Evolutionary conservation across 2,888 invertebrate genomes (phyloP).

Genomic region (Bibio marci): DNA sequence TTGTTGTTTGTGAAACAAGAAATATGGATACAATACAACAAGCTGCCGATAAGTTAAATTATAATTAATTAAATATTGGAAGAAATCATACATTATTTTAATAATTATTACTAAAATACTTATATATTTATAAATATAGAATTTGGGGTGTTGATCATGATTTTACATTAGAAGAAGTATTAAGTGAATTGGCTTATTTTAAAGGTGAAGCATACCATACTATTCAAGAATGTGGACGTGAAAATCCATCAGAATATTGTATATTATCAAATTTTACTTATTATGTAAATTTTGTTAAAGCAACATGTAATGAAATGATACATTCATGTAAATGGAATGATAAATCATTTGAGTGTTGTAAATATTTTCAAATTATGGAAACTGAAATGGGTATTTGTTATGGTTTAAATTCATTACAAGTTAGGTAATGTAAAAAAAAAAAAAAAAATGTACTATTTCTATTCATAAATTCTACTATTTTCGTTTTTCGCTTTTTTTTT

Average conservation of each 20-base stretch:
- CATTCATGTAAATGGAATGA: constrained; percentile 44
- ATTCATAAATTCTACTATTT: no score
- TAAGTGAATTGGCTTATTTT: constrained; percentile 51
- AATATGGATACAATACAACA: constrained; percentile 43
- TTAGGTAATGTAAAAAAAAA: constrained; percentile 13
- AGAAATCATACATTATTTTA: neutral
- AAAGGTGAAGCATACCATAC: constrained; percentile 48
- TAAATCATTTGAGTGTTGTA: constrained; percentile 42
- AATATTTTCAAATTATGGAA: constrained; percentile 42
- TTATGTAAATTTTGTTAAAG: constrained; percentile 40
- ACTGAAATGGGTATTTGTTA: constrained; percentile 51
- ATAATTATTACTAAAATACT: neutral
- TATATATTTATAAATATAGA: constrained; percentile 21
- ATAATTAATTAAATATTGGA: neutral
- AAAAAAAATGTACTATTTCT: neutral
- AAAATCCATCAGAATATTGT: constrained; percentile 33
- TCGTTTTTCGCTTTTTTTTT: no score
- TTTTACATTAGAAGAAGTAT: constrained; percentile 49
- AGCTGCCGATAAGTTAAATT: constrained; percentile 39
- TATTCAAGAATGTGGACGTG: constrained; percentile 38
- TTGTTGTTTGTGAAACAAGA: constrained; percentile 51
- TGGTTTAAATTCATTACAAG: constrained; percentile 45
- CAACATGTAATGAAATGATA: constrained; percentile 37
- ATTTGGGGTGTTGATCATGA: constrained; percentile 48
- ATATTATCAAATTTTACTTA: constrained; percentile 39